Evolutionary conservation across 1,140 invertebrate genomes (phyloP).

Genomic region (Ceratosolen solmsi): DNA sequence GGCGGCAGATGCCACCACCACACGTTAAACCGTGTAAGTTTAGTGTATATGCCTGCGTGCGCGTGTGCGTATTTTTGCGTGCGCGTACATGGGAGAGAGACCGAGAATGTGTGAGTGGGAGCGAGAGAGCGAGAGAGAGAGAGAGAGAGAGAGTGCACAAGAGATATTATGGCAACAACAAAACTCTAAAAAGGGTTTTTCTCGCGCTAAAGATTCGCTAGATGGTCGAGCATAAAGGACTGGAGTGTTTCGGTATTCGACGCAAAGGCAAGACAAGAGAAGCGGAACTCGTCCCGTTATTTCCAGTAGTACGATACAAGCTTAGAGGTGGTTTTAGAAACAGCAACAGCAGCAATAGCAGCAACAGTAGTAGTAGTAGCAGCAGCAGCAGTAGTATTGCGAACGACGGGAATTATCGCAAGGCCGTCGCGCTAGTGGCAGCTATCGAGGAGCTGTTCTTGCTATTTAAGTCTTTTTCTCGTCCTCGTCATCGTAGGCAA

Average conservation of each 20-base stretch:
- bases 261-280: slow-evolving; percentile 58
- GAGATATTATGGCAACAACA: slow-evolving; percentile 45
- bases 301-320: background rate
- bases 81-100: too few species aligned
- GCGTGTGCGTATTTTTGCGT: too few species aligned
- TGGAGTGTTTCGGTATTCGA: slow-evolving; percentile 54
- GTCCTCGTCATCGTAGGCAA: slow-evolving; percentile 4
- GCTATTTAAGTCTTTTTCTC: background rate
- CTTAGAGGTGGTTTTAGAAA: background rate
- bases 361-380: background rate
- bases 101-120: background rate
- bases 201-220: slow-evolving; percentile 52
- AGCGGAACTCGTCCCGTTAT: background rate
- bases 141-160: slow-evolving; percentile 5
- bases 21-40: background rate
- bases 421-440: background rate
- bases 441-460: background rate
- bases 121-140: slow-evolving; percentile 4
- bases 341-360: background rate
- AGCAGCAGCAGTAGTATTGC: background rate
- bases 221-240: slow-evolving; percentile 64
- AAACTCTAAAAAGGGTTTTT: background rate
- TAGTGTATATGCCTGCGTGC: background rate
- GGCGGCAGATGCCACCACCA: background rate
- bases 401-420: slow-evolving; percentile 4